A percentile compares a stretch with the other conserved stretches of the same genome.
Evolutionary conservation across 2,888 invertebrate genomes (phyloP).

Genomic region (Thecocarcelia acutangulata): DNA sequence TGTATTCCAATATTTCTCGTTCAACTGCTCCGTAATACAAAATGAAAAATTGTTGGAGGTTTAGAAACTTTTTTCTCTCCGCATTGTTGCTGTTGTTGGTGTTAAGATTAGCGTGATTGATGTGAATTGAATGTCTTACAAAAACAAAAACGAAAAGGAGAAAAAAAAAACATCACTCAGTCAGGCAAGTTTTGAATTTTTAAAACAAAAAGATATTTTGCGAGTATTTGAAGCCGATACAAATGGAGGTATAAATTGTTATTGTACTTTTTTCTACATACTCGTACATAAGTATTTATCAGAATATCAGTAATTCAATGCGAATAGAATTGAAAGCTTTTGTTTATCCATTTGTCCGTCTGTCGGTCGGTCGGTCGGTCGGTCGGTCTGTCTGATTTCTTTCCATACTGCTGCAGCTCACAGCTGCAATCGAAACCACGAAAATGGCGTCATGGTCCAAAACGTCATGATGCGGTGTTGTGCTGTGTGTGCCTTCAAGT

Average conservation of each 20-base stretch:
- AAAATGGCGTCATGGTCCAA: conserved; percentile 72
- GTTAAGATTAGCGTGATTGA: conserved; percentile 70
- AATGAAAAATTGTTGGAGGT: conserved; percentile 58
- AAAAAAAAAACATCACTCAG: background rate
- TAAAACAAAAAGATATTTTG: conserved; percentile 33
- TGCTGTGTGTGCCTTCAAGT: conserved; percentile 66
- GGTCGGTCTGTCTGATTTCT: conserved; percentile 1
- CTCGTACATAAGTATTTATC: too few relatives aligned
- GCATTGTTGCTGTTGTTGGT: conserved; percentile 53
- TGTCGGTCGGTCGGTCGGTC: conserved; percentile 15
- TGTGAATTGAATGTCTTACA: conserved; percentile 65
- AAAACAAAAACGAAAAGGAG: conserved; percentile 19
- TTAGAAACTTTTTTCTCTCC: conserved; percentile 8
- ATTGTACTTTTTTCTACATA: conserved; percentile 7
- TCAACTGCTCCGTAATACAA: conserved; percentile 36
- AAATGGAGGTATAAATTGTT: conserved; percentile 38
- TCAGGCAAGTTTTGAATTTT: conserved; percentile 39
- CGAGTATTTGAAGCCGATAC: conserved; percentile 62
- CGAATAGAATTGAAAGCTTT: conserved; percentile 64
- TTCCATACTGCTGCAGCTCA: conserved; percentile 45
- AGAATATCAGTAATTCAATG: conserved; percentile 66
- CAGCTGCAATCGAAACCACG: conserved; percentile 72
- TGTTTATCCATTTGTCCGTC: background rate
- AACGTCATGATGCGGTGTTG: conserved; percentile 68
- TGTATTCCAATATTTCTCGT: conserved; percentile 45